A percentile compares a stretch with the other conserved stretches of the same genome.
Evolutionary conservation across 2,888 invertebrate species (phyloP).

Genomic region (Hoplodrina blanda): DNA sequence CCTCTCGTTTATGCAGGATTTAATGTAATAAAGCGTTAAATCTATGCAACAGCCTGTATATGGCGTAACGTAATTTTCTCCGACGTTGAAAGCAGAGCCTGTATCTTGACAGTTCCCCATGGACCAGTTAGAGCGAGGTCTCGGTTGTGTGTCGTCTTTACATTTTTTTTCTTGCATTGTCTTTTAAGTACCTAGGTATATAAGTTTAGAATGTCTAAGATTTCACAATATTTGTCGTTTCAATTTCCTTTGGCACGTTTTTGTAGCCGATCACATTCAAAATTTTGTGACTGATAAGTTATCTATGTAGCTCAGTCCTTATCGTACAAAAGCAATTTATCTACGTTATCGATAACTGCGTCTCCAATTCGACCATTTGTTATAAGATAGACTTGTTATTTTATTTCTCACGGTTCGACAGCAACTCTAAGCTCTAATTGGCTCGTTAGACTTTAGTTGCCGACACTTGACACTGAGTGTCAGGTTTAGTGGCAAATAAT

Average conservation of each 20-base stretch:
- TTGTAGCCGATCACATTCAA: constrained; percentile 3
- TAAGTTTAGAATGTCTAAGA: background rate
- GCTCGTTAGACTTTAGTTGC: constrained; percentile 62
- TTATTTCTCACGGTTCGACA: constrained; percentile 66
- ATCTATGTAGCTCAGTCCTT: constrained; percentile 48
- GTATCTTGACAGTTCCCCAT: constrained; percentile 40
- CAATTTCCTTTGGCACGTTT: constrained; percentile 7
- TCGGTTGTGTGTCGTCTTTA: constrained; percentile 38
- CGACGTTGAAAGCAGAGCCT: constrained; percentile 10
- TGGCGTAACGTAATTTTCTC: constrained; percentile 29
- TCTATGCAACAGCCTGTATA: constrained; percentile 7
- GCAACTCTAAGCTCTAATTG: constrained; percentile 61
- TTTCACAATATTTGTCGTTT: constrained; percentile 17
- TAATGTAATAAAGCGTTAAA: constrained; percentile 10
- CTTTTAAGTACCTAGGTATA: constrained; percentile 8
- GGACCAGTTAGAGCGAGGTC: constrained; percentile 42
- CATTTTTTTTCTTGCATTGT: constrained; percentile 20
- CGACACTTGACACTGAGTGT: constrained; percentile 56
- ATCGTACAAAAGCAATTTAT: constrained; percentile 46
- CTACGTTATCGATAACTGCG: constrained; percentile 39
- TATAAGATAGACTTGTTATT: constrained; percentile 38
- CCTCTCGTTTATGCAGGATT: constrained; percentile 6
- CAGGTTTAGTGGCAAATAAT: constrained; percentile 53
- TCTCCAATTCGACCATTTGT: constrained; percentile 45
- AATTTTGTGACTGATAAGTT: constrained; percentile 38